Evolutionary conservation across 2,797 vertebrate species (phyloP), one percentile per base, ranked within the genome.

Genomic region (Pangasius djambal): DNA sequence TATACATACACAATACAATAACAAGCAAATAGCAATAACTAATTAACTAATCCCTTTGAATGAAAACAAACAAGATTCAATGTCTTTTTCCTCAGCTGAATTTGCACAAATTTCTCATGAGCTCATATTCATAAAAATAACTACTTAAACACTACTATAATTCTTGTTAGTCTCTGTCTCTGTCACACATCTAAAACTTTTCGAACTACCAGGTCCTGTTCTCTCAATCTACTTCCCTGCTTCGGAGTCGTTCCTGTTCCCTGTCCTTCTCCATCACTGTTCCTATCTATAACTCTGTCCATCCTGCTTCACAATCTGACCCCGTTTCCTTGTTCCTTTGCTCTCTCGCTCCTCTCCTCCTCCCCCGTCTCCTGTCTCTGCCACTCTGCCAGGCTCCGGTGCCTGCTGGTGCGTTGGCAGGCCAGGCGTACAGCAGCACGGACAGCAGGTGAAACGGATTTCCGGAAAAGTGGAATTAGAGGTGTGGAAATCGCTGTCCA

Each of bases 361-460:
- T 55, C n/a, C 83, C 75, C 83, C 57, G 6, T 74, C 87, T 72
- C 83, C 85, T 87, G 65, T 90, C 52, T 85, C 88, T 88, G 83
- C 83, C 79, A 90, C 87, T 88, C 90, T 91, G 91, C 90, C 74
- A 88, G 90, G 87, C 90, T 89, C 90, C 74, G 87, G 91, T 92
- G 89, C 91, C 91, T 84, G 85, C 90, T 87, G 89, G 90, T 81
- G 50, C 65, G 25, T 86, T 91, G 91, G 91, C 89, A 90, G 88
- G 86, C 83, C 34, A 63, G 89, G 84, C 90, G 63, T 84, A 88
- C 87, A 90, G 88, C 91, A 91, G 90, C 88, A 82, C 81, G 88
- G 92, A 92, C 92, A 92, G 92, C 92, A 92, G 92, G 92, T 92
- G 91, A 92, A 86, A 88, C 88, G 88, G 92, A 93, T 91, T 92